Conservation (phyloP, 2,113 vertebrate species). For the Psammodynastes pulverulentus region DNA sequence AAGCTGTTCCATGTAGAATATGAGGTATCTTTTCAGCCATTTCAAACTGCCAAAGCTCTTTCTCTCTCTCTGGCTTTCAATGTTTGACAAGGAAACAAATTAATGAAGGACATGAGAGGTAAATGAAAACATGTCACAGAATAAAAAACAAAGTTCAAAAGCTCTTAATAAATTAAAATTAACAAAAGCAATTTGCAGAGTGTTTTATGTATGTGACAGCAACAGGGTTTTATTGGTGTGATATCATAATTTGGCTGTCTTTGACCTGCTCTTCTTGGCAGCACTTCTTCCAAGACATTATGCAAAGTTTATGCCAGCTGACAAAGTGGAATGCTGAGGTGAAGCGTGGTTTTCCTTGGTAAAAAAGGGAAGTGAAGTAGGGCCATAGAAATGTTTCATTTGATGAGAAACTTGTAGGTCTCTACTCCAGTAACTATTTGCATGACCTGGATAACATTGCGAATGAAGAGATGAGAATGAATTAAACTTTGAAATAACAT, state of each 20-base stretch:
- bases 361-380: slow-evolving; percentile 64
- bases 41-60: slow-evolving; percentile 48
- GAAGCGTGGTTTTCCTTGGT: slow-evolving; percentile 42
- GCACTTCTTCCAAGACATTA: slow-evolving; percentile 69
- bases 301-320: slow-evolving; percentile 65
- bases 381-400: slow-evolving; percentile 51
- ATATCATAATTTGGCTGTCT: slow-evolving; percentile 81
- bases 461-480: background rate
- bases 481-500: background rate
- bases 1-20: slow-evolving; percentile 40
- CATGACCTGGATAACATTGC: background rate
- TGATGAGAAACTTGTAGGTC: slow-evolving; percentile 1
- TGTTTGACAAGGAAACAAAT: slow-evolving; percentile 66
- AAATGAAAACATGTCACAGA: slow-evolving; percentile 69
- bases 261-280: slow-evolving; percentile 71
- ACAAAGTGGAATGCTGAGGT: slow-evolving; percentile 64
- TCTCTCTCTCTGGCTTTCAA: background rate
- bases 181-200: slow-evolving; percentile 74
- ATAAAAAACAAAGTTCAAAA: slow-evolving; percentile 67
- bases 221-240: slow-evolving; percentile 76
- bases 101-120: slow-evolving; percentile 65
- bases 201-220: slow-evolving; percentile 75
- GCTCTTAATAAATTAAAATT: slow-evolving; percentile 75
- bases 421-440: slow-evolving; percentile 30
- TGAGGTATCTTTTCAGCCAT: slow-evolving; percentile 52